phyloP scores from a whole-genome alignment of 2,888 invertebrate species.

The Pachliopta kotzebuea region DNA sequence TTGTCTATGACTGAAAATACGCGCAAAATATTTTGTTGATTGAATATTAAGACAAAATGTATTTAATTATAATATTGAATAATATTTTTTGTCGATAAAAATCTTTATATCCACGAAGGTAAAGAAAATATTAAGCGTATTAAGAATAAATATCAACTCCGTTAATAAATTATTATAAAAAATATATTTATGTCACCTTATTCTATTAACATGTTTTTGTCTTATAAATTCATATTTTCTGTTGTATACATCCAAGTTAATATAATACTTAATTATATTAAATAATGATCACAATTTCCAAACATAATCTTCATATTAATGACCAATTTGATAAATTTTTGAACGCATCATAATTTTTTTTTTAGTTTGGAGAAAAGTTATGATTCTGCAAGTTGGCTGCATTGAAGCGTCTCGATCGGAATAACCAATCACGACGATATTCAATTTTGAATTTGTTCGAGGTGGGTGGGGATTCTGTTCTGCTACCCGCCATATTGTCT shows the following conservation, averaged over 20 bases:
- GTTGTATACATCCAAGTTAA: no score
- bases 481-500: constrained; percentile 80
- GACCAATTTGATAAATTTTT: no score
- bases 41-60: neutral
- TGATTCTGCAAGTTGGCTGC: constrained; percentile 43
- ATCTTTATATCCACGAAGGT: neutral
- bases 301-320: no score
- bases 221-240: no score
- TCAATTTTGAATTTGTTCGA: constrained; percentile 70
- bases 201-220: no score
- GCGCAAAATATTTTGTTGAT: neutral
- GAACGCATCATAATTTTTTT: constrained; percentile 21
- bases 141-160: neutral
- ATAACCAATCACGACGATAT: constrained; percentile 62
- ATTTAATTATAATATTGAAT: neutral
- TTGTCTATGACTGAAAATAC: constrained; percentile 12
- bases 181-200: no score
- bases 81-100: neutral
- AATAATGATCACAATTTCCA: no score
- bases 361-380: neutral
- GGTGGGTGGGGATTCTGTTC: constrained; percentile 73
- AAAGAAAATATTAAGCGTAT: neutral
- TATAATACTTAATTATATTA: no score
- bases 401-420: constrained; percentile 64
- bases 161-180: no score